A percentile compares a stretch with the other conserved stretches of the same genome.
phyloP scores from a whole-genome alignment of 2,888 invertebrate species.

The Eupeodes luniger region DNA sequence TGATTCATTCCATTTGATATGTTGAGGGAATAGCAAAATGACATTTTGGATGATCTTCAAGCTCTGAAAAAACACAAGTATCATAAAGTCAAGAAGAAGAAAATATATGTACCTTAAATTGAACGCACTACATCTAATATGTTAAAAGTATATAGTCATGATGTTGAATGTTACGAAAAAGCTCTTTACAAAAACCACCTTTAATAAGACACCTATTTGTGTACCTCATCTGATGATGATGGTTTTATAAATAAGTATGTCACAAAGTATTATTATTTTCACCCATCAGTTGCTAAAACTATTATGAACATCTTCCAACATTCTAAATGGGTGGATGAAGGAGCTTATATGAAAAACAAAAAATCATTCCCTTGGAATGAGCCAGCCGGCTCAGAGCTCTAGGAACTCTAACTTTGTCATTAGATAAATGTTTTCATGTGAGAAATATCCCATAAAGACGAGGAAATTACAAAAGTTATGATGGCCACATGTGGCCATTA shows the following conservation, averaged over 20 bases:
- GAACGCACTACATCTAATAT: not conserved
- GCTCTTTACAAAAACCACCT: slow-evolving; percentile 1
- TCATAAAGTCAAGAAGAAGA: too few relatives aligned
- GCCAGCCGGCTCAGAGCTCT: too few relatives aligned
- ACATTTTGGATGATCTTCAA: too few relatives aligned
- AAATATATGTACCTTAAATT: not conserved
- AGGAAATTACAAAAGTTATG: slow-evolving; percentile 29
- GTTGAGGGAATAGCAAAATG: too few relatives aligned
- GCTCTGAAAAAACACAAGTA: too few relatives aligned
- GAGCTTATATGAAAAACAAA: not conserved
- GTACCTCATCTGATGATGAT: not conserved
- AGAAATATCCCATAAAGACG: slow-evolving; percentile 21
- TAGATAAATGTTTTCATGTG: slow-evolving; percentile 36
- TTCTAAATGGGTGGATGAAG: not conserved
- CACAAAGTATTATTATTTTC: slow-evolving; percentile 3
- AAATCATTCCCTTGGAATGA: not conserved
- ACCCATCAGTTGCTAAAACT: slow-evolving; percentile 14
- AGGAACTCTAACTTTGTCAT: slow-evolving; percentile 21
- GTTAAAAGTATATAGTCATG: not conserved
- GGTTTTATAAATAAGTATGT: slow-evolving; percentile 23
- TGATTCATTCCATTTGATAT: too few relatives aligned
- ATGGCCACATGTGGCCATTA: slow-evolving; percentile 42
- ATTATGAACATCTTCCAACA: slow-evolving; percentile 32
- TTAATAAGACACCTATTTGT: not conserved
- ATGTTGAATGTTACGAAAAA: not conserved